These are phyloP conservation scores for Sipha maydis DNA, from an alignment of 2,888 invertebrate genomes.

Conservation along the genomic window DNA sequence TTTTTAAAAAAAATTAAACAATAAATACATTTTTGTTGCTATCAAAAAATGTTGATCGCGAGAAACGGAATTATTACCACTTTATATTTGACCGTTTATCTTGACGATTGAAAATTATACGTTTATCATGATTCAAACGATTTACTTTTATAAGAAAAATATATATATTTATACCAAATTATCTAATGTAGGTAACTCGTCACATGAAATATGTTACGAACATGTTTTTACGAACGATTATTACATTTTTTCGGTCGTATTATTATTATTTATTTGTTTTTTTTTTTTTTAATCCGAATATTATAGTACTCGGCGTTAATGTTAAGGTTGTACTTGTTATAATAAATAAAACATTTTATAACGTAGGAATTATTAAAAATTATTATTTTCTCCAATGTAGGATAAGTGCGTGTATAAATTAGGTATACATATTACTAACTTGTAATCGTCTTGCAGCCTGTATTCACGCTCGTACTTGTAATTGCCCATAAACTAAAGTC, in stretches of 20 bases:
- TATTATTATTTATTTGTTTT: background rate
- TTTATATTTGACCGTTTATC: conserved; percentile 40
- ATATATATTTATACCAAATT: background rate
- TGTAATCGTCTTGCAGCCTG: too few species aligned
- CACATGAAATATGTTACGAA: background rate
- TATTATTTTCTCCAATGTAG: background rate
- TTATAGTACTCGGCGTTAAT: background rate
- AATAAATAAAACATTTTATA: background rate
- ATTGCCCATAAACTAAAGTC: background rate
- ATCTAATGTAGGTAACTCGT: background rate
- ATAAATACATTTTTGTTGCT: background rate
- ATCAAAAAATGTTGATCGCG: conserved; percentile 17
- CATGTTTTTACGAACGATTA: background rate
- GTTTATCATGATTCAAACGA: background rate
- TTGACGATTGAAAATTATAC: conserved; percentile 18
- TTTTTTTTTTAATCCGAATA: background rate
- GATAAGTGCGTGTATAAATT: too few species aligned
- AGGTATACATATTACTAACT: too few species aligned
- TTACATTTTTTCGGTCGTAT: background rate
- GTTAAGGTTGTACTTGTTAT: background rate
- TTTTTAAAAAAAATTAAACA: background rate
- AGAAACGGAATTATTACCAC: conserved; percentile 20
- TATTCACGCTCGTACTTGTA: background rate
- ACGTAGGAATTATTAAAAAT: background rate
- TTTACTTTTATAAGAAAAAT: background rate